phyloP scores from a whole-genome alignment of 2,113 vertebrate genomes.

The Calidris pugnax region DNA sequence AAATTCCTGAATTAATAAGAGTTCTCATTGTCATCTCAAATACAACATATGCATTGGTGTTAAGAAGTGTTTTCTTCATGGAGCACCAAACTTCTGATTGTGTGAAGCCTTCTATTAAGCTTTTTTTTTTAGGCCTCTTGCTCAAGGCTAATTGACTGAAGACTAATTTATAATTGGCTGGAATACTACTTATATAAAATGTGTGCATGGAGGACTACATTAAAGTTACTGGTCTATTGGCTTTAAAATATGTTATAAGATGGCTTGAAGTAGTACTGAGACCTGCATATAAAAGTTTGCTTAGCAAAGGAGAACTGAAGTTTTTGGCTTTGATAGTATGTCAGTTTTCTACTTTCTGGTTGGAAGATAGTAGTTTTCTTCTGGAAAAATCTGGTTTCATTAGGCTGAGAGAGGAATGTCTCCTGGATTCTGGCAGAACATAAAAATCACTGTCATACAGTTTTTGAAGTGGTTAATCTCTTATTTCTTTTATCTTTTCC shows the following conservation, averaged over 20 bases:
- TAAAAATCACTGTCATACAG: rapidly evolving
- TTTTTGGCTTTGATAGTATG: not conserved
- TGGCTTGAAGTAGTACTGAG: not conserved
- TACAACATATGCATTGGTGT: rapidly evolving
- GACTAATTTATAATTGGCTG: not conserved
- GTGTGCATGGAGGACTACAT: not conserved
- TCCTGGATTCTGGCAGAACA: not conserved
- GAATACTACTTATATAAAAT: not conserved
- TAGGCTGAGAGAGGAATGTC: not conserved
- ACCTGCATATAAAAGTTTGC: not conserved
- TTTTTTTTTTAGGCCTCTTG: not conserved
- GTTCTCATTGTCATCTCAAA: not conserved
- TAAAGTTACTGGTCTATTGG: not conserved
- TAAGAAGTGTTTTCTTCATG: not conserved
- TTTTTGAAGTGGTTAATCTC: not conserved
- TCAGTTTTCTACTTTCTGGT: not conserved
- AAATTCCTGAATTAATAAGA: not conserved
- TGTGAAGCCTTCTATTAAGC: not conserved
- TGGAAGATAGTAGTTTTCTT: not conserved
- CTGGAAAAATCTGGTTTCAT: not conserved
- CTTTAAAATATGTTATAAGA: not conserved
- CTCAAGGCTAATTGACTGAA: not conserved
- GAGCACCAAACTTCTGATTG: not conserved
- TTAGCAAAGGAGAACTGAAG: not conserved
- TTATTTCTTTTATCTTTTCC: not conserved